Evolutionary conservation across 35 echinoderm and acorn worm species (phyloP).

Genomic region (Anneissia japonica): DNA sequence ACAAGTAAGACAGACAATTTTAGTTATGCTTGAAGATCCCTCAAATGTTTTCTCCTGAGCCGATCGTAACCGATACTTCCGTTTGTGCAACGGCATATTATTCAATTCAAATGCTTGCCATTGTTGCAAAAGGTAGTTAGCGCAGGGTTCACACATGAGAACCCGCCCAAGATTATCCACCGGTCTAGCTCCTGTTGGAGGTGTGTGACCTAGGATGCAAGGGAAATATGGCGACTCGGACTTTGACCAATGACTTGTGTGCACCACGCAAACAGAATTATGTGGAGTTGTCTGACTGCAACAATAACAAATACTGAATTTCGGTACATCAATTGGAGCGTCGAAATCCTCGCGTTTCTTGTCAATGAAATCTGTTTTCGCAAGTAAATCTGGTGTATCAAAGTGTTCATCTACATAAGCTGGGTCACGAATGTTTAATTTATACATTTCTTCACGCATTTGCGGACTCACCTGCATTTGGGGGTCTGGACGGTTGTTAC

Average conservation of each 20-base stretch:
- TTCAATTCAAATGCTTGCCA: constrained; percentile 85
- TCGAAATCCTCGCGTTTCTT: constrained; percentile 25
- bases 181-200: constrained; percentile 76
- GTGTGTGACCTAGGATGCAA: constrained; percentile 71
- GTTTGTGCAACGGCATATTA: constrained; percentile 76
- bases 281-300: constrained; percentile 53
- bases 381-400: constrained; percentile 17
- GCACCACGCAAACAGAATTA: constrained; percentile 64
- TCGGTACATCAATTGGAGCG: constrained; percentile 36
- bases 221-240: constrained; percentile 93
- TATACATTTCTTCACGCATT: constrained; percentile 63
- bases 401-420: constrained; percentile 20
- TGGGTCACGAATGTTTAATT: constrained; percentile 45
- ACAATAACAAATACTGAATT: constrained; percentile 75
- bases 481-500: constrained; percentile 39
- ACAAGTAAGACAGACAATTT: constrained; percentile 51
- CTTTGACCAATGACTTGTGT: constrained; percentile 96
- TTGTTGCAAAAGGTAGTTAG: constrained; percentile 71
- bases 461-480: constrained; percentile 50
- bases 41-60: constrained; percentile 1
- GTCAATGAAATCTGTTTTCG: constrained; percentile 8
- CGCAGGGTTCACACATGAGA: constrained; percentile 90
- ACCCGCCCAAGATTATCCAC: constrained; percentile 88
- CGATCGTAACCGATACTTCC: constrained; percentile 68
- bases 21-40: not conserved